Evolutionary conservation across 2,888 invertebrate species (phyloP), one percentile per base, ranked within the genome.

Genomic region (Leptothorax acervorum): DNA sequence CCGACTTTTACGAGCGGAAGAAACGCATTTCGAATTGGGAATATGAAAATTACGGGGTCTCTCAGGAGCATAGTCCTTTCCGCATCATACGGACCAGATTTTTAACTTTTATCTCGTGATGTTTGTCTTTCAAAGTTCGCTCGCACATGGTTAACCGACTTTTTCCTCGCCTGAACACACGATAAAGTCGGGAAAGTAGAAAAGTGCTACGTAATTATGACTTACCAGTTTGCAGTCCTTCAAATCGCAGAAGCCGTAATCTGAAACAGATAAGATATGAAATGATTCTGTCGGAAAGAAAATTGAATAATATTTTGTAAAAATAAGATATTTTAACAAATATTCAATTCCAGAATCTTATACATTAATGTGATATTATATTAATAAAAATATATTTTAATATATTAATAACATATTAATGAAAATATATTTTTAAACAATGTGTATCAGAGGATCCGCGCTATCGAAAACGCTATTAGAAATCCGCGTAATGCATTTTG

Each of bases 21-120:
- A 90, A 92, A 90, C 90, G 91, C 89, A 92, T 92, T 93, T 93
- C 90, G 91, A 93, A 93, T 93, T 90, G 92, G 92, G 89, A 87
- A 89, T 90, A 82, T 74, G 60, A 66, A 85, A 90, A 87, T 90
- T 90, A 90, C 86, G 85, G 82, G 85, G 82, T 57, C 28, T 73
- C 85, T 88, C 85, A 81, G 75, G 39, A 86, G 62, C 79, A 65
- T 42, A 60, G 79, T 86, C 85, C 81, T 86, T 85, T 85, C 76
- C 84, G 68, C 83, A 74, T 85, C 66, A 76, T 86, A 74, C 82
- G 76, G 60, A 84, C 82, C 83, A 78, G 78, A 85, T 86, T 86
- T 68, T 87, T 86, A 89, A 89, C 89, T 89, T 89, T 87, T 87
- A 89, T 86, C 83, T 76, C 84, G 51, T 83, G 68, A 87, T 66